Base-by-base conservation (phyloP, 1,140 invertebrate genomes). In the Cydia fagiglandana region DNA sequence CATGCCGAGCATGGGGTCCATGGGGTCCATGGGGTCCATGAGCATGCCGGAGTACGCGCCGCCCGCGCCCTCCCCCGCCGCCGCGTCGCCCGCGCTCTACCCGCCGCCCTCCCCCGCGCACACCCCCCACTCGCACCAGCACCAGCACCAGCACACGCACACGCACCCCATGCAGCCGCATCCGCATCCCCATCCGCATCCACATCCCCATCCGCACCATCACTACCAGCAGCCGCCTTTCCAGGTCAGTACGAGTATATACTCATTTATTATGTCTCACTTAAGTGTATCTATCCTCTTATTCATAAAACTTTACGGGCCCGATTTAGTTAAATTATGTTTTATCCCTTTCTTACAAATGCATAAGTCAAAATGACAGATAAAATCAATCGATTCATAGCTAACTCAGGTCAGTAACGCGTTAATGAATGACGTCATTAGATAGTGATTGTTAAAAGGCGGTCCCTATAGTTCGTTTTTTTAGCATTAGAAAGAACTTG, bases 31-130 rank as follows among this genome's bases (percentile, higher is more conserved):
- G 78, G 7, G 74, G 74, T 38, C 45, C 3, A 77, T 75, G 78
- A 76, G 80, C 28, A 64, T 70, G 45, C 76, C 45, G 68, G 74
- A 68, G 41, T 88, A 88, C 85, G 88, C 90, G 82, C 87, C 28
- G 24, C 88, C 86, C n/a, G 84, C 90, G 66, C 87, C 88, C 4
- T 88, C 88, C n/a, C 88, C 86, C n/a, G 84, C 86, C 5, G 86
- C 89, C 76, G 83, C 86, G 12, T 86, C 88, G 6, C 89, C 88
- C 81, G 86, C 88, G 79, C 86, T 89, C 2, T 89, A 91, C 83
- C 89, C 87, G 82, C 91, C 92, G 78, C 92, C 92, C 28, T 92
- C 90, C 76, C 87, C 91, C 78, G 87, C 88, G 80, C 89, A 88
- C 87, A 88, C 89, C 81, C 88, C 87, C 77, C 74, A 41, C 74